phyloP scores from a whole-genome alignment of 2,888 invertebrate genomes.

The Anorthoa munda region DNA sequence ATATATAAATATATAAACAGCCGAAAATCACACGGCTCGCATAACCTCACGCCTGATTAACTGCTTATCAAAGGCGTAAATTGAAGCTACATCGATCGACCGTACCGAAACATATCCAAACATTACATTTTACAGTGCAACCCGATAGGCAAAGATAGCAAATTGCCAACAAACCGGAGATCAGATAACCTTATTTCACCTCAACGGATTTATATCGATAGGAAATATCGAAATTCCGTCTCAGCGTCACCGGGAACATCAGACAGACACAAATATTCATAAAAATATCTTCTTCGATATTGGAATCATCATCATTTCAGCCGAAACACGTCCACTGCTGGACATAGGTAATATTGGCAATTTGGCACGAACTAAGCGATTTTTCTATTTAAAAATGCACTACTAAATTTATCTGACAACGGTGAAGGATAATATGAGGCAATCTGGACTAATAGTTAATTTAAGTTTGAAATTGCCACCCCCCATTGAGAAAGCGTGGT shows the following conservation, averaged over 20 bases:
- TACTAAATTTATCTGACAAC: no score
- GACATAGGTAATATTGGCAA: no score
- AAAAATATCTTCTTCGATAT: background rate
- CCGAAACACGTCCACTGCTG: no score
- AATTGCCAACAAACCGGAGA: conserved; percentile 12
- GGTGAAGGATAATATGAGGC: no score
- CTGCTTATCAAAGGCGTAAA: background rate
- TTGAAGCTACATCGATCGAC: conserved; percentile 8
- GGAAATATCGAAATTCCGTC: conserved; percentile 1
- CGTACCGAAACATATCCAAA: conserved; percentile 1
- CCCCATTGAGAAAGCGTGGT: no score
- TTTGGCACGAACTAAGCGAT: no score
- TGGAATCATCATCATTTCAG: no score
- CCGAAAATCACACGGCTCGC: conserved; percentile 21
- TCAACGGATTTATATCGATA: conserved; percentile 26
- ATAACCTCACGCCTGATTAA: conserved; percentile 24
- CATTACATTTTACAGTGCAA: background rate
- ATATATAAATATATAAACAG: background rate
- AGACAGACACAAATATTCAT: background rate
- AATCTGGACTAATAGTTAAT: no score
- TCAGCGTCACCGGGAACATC: background rate
- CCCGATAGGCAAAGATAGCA: background rate
- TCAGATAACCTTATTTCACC: conserved; percentile 26
- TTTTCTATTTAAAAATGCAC: no score
- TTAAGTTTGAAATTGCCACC: no score